Evolutionary conservation across 2,888 invertebrate genomes (phyloP).

Genomic region (Scaptodrosophila latifasciaeformis): DNA sequence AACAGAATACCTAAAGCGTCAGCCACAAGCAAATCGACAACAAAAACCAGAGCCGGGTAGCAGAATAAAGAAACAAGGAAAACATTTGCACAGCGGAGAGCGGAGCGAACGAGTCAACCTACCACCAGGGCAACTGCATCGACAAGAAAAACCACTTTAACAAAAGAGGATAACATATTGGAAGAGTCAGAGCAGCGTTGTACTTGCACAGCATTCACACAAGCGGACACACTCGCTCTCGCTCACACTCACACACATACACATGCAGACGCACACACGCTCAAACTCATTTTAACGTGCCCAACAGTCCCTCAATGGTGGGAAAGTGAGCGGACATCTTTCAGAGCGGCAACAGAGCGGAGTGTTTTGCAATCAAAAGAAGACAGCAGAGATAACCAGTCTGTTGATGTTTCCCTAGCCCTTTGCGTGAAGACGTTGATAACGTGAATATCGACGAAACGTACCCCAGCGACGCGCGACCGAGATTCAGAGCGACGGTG

Average conservation of each 20-base stretch:
- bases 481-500: conserved; percentile 12
- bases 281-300: conserved; percentile 21
- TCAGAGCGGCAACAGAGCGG: conserved; percentile 21
- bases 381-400: neutral
- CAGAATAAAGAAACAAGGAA: conserved; percentile 66
- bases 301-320: conserved; percentile 39
- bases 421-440: conserved; percentile 27
- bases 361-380: conserved; percentile 57
- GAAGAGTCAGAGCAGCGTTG: conserved; percentile 45
- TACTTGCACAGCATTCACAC: conserved; percentile 14
- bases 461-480: neutral
- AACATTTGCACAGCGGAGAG: conserved; percentile 62
- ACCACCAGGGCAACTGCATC: conserved; percentile 34
- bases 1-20: conserved; percentile 58
- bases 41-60: conserved; percentile 41
- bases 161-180: conserved; percentile 69
- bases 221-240: conserved; percentile 14
- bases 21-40: conserved; percentile 25
- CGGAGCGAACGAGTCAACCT: conserved; percentile 22
- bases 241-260: conserved; percentile 14
- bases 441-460: neutral
- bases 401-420: conserved; percentile 26
- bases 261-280: conserved; percentile 15
- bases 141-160: conserved; percentile 69
- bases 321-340: conserved; percentile 68